A percentile compares a stretch with the other conserved stretches of the same genome.
These are phyloP conservation scores for Hyppa rectilinea DNA, from an alignment of 2,888 invertebrate genomes.

Conservation along the genomic window DNA sequence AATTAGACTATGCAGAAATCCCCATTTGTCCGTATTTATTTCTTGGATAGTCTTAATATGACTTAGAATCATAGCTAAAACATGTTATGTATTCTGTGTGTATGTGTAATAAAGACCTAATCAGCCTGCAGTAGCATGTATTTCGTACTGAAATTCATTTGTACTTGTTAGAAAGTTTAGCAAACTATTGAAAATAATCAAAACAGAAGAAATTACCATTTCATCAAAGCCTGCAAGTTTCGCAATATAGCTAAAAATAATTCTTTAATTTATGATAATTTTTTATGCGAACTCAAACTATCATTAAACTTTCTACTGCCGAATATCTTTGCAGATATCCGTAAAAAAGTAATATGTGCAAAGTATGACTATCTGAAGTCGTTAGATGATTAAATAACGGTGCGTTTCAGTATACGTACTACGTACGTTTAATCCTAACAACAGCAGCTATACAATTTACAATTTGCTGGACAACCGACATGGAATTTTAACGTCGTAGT, in stretches of 20 bases:
- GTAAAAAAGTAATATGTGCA: background rate
- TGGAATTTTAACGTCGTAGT: conserved; percentile 66
- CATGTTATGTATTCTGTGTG: too few relatives aligned
- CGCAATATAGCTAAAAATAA: background rate
- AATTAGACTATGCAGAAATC: background rate
- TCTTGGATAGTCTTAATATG: background rate
- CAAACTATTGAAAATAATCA: conserved; percentile 7
- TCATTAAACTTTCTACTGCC: conserved; percentile 50
- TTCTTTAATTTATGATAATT: conserved; percentile 18
- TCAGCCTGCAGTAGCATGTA: background rate
- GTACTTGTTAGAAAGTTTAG: conserved; percentile 30
- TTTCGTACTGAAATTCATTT: background rate
- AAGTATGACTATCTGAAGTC: background rate
- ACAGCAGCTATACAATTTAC: conserved; percentile 64
- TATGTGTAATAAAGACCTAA: background rate
- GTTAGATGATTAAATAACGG: conserved; percentile 6
- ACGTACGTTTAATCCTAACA: conserved; percentile 48
- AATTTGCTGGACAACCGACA: conserved; percentile 64
- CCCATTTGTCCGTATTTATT: background rate
- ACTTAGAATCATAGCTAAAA: background rate
- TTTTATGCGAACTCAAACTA: conserved; percentile 41
- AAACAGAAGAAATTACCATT: background rate
- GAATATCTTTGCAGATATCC: conserved; percentile 12
- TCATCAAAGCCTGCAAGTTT: background rate
- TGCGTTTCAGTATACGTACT: conserved; percentile 11